Percentiles rank a stretch among this genome's conserved stretches.
Conservation (phyloP, 2,888 invertebrate genomes). For the Patella caerulea region DNA sequence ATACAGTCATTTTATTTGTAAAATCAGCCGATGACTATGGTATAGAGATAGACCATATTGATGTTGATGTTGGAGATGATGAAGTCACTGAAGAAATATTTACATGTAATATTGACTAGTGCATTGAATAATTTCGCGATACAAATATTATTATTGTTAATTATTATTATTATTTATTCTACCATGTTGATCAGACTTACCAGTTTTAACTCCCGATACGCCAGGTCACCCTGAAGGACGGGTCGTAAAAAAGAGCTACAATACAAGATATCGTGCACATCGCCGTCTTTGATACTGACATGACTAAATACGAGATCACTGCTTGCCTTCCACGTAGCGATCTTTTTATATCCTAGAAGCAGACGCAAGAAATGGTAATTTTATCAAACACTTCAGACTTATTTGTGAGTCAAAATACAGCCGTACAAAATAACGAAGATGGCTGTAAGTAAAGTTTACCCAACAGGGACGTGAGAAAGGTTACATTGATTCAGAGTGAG, state of each 20-base stretch:
- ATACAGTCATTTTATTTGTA: conserved; percentile 37
- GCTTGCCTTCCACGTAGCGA: conserved; percentile 40
- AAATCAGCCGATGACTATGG: conserved; percentile 31
- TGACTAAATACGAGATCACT: conserved; percentile 40
- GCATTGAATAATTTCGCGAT: no score
- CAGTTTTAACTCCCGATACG: no score
- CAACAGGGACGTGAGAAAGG: conserved; percentile 42
- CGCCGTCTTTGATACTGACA: conserved; percentile 43
- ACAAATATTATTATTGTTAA: no score
- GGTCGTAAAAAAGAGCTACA: conserved; percentile 44
- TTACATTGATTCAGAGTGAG: conserved; percentile 45
- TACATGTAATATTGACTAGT: no score
- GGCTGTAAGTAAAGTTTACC: conserved; percentile 29
- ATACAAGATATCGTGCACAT: conserved; percentile 52
- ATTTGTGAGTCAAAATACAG: no score
- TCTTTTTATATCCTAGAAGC: no score
- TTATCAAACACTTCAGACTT: no score
- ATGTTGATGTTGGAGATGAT: conserved; percentile 41
- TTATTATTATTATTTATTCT: conserved; percentile 15
- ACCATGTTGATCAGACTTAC: conserved; percentile 28
- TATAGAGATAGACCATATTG: conserved; percentile 48
- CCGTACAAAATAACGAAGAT: conserved; percentile 6
- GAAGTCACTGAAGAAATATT: not conserved
- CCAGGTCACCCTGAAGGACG: conserved; percentile 17
- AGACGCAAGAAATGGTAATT: no score